Evolutionary conservation across 1,140 invertebrate species (phyloP).

Genomic region (Drosophila arawakana): DNA sequence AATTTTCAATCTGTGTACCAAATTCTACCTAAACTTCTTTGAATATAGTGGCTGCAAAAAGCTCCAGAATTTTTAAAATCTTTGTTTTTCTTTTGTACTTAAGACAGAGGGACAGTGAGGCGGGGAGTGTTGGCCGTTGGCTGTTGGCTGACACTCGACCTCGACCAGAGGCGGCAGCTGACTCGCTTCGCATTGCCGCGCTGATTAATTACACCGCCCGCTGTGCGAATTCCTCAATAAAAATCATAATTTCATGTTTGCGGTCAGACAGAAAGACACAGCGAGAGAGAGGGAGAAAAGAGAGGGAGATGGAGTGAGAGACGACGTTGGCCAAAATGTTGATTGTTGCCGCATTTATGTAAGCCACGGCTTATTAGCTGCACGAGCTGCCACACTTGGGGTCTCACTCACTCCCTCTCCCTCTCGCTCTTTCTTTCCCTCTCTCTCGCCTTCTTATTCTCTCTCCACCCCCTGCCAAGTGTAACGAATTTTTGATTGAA

Average conservation of each 20-base stretch:
- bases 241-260: constrained; percentile 81
- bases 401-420: neutral
- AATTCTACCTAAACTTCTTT: too few relatives aligned
- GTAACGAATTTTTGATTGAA: constrained; percentile 82
- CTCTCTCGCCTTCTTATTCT: neutral
- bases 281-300: too few relatives aligned
- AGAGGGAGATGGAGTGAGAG: too few relatives aligned
- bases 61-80: too few relatives aligned
- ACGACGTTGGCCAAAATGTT: constrained; percentile 66
- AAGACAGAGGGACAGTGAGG: neutral
- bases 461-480: constrained; percentile 54
- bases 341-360: constrained; percentile 83
- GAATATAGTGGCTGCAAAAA: too few relatives aligned
- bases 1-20: too few relatives aligned
- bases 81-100: neutral
- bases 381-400: constrained; percentile 54
- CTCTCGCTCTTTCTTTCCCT: neutral
- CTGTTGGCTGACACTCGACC: constrained; percentile 28
- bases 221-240: constrained; percentile 82
- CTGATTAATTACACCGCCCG: constrained; percentile 83
- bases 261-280: constrained; percentile 39
- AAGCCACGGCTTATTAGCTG: constrained; percentile 80
- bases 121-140: neutral
- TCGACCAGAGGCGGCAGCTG: constrained; percentile 30
- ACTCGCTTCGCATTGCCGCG: constrained; percentile 31